Base-by-base conservation (phyloP, 2,113 vertebrate species). In the Aix galericulata region DNA sequence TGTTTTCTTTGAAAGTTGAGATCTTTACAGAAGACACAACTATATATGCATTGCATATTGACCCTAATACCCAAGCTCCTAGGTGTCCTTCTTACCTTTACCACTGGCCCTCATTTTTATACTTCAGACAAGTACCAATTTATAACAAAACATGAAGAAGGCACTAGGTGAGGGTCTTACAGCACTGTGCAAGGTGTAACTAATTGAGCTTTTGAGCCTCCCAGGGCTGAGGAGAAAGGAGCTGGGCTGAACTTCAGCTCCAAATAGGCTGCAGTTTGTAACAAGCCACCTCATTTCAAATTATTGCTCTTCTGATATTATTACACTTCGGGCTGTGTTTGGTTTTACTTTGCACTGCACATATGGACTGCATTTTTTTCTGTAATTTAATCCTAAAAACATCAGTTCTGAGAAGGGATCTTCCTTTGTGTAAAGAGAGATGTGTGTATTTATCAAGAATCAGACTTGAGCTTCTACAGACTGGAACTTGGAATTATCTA, bases 241-340 rank as follows among this genome's bases (percentile, higher is more conserved):
- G 20, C 42, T 23, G 9, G 3, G n/a, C 27, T 81, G 56, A 42
- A 62, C 44, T 89, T 87, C 58, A 88, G 60, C 83, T 93, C 66
- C 69, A 79, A 50, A 81, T 9, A 60, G 56, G n/a, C 91, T 94
- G 82, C 46, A 71, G 69, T 95, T 91, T 87, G 42, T 89, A 93
- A 93, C 74, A 92, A 83, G 56, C 34, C 86, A 88, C 73, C 71
- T 91, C 69, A 82, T 94, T 86, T 94, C 34, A 79, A 78, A 90
- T 84, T 88, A 88, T 53, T 93, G 62, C 73, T 92, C 2, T 94
- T 89, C 88, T 91, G 90, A 82, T 89, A 84, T 92, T 87, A 91
- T 82, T 94, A 71, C 46, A 44, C 76, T 91, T 93, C 3, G 13
- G 40, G 17, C 56, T 88, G 20, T 69, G 56, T 75, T 94, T 93